These are phyloP conservation scores for Halictus ligatus DNA, from an alignment of 2,888 invertebrate species.

Conservation along the genomic window DNA sequence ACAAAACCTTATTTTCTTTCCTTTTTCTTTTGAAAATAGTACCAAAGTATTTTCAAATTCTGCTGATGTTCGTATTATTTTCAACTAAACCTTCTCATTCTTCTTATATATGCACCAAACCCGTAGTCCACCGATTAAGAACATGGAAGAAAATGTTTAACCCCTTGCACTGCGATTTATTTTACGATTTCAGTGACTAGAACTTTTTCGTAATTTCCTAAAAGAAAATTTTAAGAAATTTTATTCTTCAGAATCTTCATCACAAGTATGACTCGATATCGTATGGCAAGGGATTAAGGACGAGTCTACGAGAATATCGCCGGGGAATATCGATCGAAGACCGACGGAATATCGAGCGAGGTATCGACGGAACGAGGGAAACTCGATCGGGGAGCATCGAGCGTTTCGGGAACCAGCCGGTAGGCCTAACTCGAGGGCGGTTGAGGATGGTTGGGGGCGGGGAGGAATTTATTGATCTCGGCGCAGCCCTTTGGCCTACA, in stretches of 20 bases:
- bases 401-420: conserved; percentile 6
- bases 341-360: not conserved
- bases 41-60: too few species aligned
- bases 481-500: conserved; percentile 77
- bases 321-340: not conserved
- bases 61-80: too few species aligned
- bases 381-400: conserved; percentile 1
- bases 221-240: too few species aligned
- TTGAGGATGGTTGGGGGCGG: conserved; percentile 4
- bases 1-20: not conserved
- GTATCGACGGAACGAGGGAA: not conserved
- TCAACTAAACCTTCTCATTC: not conserved
- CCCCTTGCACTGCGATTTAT: too few species aligned
- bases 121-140: too few species aligned
- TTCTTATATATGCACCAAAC: too few species aligned
- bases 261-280: too few species aligned
- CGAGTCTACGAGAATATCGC: not conserved
- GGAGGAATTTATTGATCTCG: conserved; percentile 75
- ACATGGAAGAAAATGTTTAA: too few species aligned
- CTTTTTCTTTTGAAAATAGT: not conserved
- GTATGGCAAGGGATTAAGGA: too few species aligned
- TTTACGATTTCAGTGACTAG: too few species aligned
- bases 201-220: too few species aligned
- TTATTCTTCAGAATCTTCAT: too few species aligned
- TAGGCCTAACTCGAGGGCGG: conserved; percentile 62